Percentiles rank a stretch among this genome's conserved stretches.
phyloP scores from a whole-genome alignment of 1,140 invertebrate species.

The Papilio polytes region DNA sequence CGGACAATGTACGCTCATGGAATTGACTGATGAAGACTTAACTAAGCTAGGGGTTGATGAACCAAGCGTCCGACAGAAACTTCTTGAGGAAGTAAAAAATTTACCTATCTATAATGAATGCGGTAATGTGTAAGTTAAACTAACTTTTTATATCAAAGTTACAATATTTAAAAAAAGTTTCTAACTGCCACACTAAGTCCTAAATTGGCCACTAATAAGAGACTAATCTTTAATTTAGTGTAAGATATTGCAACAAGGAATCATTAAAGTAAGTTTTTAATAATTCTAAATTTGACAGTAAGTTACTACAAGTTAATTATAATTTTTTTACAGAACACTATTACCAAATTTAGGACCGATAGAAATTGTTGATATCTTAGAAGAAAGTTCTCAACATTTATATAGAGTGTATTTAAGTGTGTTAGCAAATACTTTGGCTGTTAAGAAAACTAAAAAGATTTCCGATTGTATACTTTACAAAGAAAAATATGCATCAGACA shows the following conservation, averaged over 20 bases:
- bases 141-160: constrained; percentile 11
- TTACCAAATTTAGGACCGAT: constrained; percentile 60
- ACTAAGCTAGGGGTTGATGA: constrained; percentile 74
- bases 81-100: constrained; percentile 71
- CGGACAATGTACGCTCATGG: constrained; percentile 70
- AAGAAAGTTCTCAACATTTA: constrained; percentile 73
- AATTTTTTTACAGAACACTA: constrained; percentile 40
- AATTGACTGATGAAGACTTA: constrained; percentile 77
- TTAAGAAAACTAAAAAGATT: constrained; percentile 68
- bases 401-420: constrained; percentile 75
- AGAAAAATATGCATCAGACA: constrained; percentile 75
- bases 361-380: constrained; percentile 70
- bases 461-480: constrained; percentile 64
- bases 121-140: constrained; percentile 28
- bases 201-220: too few relatives aligned
- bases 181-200: too few relatives aligned
- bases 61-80: constrained; percentile 59
- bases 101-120: constrained; percentile 70
- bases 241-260: too few relatives aligned
- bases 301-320: not conserved
- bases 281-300: too few relatives aligned
- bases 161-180: not conserved
- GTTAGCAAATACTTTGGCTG: constrained; percentile 66
- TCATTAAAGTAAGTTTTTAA: too few relatives aligned
- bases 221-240: too few relatives aligned